Evolutionary conservation across 2,888 invertebrate genomes (phyloP).

Genomic region (Lithophane semibrunnea): DNA sequence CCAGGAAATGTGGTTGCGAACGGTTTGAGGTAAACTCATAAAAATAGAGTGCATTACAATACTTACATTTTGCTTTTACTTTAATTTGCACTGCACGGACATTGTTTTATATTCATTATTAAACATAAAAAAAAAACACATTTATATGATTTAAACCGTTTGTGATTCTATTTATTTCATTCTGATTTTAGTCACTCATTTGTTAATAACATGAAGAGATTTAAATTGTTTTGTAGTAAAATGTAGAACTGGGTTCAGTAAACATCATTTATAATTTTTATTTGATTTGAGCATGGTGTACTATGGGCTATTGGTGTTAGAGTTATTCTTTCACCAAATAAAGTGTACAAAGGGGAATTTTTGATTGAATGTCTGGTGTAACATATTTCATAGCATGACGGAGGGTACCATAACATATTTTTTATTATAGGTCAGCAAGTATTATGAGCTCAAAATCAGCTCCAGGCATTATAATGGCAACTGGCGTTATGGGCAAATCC

Average conservation of each 20-base stretch:
- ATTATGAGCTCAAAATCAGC: slow-evolving; percentile 97
- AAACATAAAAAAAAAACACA: slow-evolving; percentile 17
- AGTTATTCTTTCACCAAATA: slow-evolving; percentile 26
- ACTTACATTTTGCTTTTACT: slow-evolving; percentile 53
- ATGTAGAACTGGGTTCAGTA: slow-evolving; percentile 29
- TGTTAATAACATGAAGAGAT: slow-evolving; percentile 28
- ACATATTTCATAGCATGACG: slow-evolving; percentile 10
- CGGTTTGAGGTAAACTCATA: slow-evolving; percentile 82
- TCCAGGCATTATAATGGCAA: slow-evolving; percentile 96
- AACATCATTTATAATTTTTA: slow-evolving; percentile 6
- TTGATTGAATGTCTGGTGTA: slow-evolving; percentile 30
- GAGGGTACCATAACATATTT: slow-evolving; percentile 33
- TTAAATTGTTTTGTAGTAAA: slow-evolving; percentile 24
- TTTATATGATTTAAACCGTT: slow-evolving; percentile 28
- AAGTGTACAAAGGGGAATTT: slow-evolving; percentile 13
- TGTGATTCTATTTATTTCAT: slow-evolving; percentile 36
- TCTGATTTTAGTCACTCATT: slow-evolving; percentile 46
- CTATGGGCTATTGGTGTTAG: slow-evolving; percentile 15
- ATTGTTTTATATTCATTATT: slow-evolving; percentile 26
- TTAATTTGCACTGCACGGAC: slow-evolving; percentile 63
- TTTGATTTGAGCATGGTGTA: slow-evolving; percentile 48
- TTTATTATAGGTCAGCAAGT: slow-evolving; percentile 91
- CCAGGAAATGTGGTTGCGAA: slow-evolving; percentile 83
- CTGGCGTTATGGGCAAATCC: slow-evolving; percentile 94
- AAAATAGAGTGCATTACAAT: slow-evolving; percentile 64